phyloP scores from a whole-genome alignment of 2,113 vertebrate species.

The Manacus vitellinus region DNA sequence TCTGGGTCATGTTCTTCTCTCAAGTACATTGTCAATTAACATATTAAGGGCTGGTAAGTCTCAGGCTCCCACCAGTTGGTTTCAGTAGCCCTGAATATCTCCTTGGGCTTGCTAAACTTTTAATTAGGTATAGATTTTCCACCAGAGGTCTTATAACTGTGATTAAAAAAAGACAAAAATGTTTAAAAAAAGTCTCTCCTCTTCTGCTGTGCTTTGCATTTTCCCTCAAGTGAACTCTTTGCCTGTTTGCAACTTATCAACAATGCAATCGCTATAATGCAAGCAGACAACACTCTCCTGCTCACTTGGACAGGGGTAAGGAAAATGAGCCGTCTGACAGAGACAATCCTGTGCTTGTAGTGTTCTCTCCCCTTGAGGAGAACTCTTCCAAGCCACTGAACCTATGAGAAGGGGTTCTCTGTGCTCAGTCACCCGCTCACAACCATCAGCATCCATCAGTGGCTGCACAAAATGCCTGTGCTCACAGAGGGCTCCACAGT shows the following conservation, averaged over 20 bases:
- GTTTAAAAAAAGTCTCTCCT: not conserved
- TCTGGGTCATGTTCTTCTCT: not conserved
- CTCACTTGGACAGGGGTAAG: not conserved
- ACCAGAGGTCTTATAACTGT: not conserved
- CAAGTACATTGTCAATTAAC: not conserved
- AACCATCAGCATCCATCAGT: not conserved
- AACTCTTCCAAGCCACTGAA: not conserved
- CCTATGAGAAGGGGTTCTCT: not conserved
- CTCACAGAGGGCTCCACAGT: not conserved
- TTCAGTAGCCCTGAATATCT: not conserved
- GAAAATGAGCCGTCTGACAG: not conserved
- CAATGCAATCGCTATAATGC: not conserved
- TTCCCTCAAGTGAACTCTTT: not conserved
- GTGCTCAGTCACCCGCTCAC: not conserved
- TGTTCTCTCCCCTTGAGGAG: not conserved
- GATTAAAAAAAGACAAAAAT: not conserved
- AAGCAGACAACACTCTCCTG: not conserved
- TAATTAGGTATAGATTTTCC: conserved; percentile 7
- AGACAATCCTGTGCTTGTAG: not conserved
- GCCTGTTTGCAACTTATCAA: not conserved
- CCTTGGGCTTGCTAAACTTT: not conserved
- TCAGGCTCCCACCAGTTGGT: not conserved
- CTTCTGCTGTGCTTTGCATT: not conserved
- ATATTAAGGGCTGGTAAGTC: not conserved
- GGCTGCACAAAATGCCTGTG: not conserved